Conservation (phyloP, 2,113 vertebrate species). For the Chamaea fasciata region DNA sequence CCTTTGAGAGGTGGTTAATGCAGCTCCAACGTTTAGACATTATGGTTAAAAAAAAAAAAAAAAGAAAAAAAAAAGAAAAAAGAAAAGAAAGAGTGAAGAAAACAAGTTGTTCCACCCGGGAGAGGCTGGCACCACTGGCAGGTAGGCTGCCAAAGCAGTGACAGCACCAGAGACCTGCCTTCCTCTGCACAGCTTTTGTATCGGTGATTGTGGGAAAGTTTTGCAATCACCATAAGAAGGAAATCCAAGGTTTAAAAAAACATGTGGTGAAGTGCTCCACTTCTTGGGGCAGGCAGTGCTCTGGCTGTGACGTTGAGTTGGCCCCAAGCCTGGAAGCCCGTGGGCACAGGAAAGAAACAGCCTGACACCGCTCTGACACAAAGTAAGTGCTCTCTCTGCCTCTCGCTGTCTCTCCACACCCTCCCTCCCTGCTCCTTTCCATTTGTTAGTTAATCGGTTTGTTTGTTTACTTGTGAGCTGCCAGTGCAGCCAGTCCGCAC, state of each 20-base stretch:
- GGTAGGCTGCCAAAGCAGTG: not conserved
- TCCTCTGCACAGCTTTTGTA: not conserved
- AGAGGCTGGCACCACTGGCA: not conserved
- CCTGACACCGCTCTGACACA: not conserved
- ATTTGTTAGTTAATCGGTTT: not conserved
- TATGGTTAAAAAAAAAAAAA: not conserved
- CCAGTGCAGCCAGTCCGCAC: not conserved
- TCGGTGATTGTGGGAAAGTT: not conserved
- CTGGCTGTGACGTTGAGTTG: not conserved
- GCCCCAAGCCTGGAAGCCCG: conserved; percentile 4
- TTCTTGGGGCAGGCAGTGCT: not conserved
- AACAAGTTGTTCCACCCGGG: not conserved
- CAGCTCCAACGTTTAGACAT: not conserved
- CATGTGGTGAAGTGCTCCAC: not conserved
- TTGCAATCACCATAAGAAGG: not conserved
- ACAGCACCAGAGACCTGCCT: not conserved
- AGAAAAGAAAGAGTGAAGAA: not conserved
- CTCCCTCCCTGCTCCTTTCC: not conserved
- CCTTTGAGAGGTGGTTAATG: not conserved
- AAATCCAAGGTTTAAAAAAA: conserved; percentile 19
- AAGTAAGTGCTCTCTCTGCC: conserved; percentile 40
- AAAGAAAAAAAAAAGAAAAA: not conserved
- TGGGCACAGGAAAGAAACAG: not conserved
- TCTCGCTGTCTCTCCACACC: not conserved
- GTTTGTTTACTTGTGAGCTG: not conserved